Percentiles rank a stretch among this genome's conserved stretches.
Conservation (phyloP, 2,113 vertebrate species). For the Saguinus imperator region DNA sequence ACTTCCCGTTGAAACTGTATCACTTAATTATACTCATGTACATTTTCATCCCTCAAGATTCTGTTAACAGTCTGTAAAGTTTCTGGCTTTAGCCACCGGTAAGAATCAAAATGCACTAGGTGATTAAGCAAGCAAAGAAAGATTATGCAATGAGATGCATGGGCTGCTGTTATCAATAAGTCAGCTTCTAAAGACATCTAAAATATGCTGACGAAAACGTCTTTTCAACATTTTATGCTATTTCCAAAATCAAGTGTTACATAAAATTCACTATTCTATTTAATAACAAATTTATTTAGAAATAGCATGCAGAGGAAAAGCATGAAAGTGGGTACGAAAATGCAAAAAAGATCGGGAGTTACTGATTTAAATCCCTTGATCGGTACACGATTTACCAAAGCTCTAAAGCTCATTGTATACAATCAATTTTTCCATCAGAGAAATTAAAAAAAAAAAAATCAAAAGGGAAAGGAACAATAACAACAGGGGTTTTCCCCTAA, state of each 20-base stretch:
- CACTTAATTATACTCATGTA: not conserved
- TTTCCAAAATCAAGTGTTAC: not conserved
- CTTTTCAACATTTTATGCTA: not conserved
- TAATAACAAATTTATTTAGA: constrained; percentile 32
- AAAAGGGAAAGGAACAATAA: not conserved
- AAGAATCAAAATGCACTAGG: not conserved
- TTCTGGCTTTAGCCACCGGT: constrained; percentile 1
- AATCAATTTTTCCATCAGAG: not conserved
- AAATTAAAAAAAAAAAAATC: not conserved
- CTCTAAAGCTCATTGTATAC: not conserved
- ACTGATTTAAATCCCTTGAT: not conserved
- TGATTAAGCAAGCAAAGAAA: not conserved
- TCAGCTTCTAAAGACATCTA: not conserved
- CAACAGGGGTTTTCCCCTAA: not conserved
- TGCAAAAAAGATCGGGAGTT: not conserved
- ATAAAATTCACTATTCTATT: not conserved
- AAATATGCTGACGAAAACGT: not conserved
- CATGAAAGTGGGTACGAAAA: constrained; percentile 20
- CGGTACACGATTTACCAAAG: not conserved
- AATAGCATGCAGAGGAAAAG: constrained; percentile 9
- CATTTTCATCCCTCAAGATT: not conserved
- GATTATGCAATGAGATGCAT: not conserved
- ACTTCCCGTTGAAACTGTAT: not conserved
- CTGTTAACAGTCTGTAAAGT: not conserved
- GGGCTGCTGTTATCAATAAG: not conserved